These are phyloP conservation scores for Neotoma lepida DNA, from an alignment of 2,113 vertebrate species.

Conservation along the genomic window DNA sequence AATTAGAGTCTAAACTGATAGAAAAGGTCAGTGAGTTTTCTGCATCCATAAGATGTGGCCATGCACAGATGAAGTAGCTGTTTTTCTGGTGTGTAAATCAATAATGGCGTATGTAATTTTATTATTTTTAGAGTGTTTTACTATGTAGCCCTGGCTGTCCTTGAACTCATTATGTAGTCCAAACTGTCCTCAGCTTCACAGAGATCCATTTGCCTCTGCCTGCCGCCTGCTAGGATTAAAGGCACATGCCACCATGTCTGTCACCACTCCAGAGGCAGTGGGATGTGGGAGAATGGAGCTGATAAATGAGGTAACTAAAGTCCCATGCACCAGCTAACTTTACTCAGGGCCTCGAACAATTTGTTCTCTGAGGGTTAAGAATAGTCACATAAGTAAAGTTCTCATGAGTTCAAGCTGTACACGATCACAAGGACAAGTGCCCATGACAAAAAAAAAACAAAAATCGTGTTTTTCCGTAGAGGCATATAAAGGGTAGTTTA, in stretches of 20 bases:
- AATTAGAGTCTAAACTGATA: slow-evolving; percentile 8
- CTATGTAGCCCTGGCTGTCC: background rate
- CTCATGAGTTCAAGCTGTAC: background rate
- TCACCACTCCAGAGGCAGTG: background rate
- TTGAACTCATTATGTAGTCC: background rate
- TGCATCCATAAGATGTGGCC: background rate
- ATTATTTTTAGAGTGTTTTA: background rate
- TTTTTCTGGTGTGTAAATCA: slow-evolving; percentile 34
- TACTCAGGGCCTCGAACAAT: background rate
- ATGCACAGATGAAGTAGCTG: background rate
- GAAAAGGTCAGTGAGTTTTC: slow-evolving; percentile 9
- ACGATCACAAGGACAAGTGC: background rate
- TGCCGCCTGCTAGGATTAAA: background rate
- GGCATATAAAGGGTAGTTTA: background rate
- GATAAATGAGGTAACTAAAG: background rate
- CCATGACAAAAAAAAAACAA: background rate
- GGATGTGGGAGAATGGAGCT: background rate
- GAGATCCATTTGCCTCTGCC: background rate
- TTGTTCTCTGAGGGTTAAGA: background rate
- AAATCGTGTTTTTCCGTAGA: background rate
- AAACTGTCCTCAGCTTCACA: background rate
- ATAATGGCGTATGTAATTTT: background rate
- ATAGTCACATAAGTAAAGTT: background rate
- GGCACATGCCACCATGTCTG: background rate
- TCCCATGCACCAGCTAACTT: background rate